These are phyloP conservation scores for Orthosia gracilis DNA, from an alignment of 2,888 invertebrate species.

Conservation along the genomic window DNA sequence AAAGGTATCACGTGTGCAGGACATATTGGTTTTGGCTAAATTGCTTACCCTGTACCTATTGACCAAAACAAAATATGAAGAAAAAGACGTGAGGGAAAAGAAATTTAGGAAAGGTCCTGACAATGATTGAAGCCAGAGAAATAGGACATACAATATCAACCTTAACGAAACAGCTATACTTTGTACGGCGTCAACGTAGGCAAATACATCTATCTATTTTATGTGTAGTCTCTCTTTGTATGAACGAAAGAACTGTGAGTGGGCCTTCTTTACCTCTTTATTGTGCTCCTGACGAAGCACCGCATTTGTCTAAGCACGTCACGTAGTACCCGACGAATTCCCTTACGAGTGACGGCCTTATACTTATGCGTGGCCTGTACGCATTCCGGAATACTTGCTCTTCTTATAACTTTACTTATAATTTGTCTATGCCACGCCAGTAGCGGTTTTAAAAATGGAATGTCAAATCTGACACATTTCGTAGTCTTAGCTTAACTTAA, in stretches of 20 bases:
- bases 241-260: not conserved
- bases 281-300: slow-evolving; percentile 17
- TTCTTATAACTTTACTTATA: slow-evolving; percentile 48
- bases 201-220: slow-evolving; percentile 1
- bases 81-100: no score
- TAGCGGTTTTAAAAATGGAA: slow-evolving; percentile 33
- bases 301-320: slow-evolving; percentile 56
- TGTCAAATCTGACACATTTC: slow-evolving; percentile 41
- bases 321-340: slow-evolving; percentile 67
- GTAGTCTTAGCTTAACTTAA: not conserved
- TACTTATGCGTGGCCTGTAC: slow-evolving; percentile 65
- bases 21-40: not conserved
- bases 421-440: slow-evolving; percentile 36
- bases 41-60: not conserved
- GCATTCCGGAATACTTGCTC: slow-evolving; percentile 61
- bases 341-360: slow-evolving; percentile 63
- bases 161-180: slow-evolving; percentile 2
- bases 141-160: not conserved
- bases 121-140: not conserved
- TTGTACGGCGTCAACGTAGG: not conserved
- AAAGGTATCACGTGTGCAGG: not conserved
- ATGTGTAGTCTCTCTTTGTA: not conserved
- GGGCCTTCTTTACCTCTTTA: slow-evolving; percentile 38
- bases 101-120: not conserved
- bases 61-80: not conserved